Conservation (phyloP, 2,888 invertebrate species). For the Adelognathus sp. region DNA sequence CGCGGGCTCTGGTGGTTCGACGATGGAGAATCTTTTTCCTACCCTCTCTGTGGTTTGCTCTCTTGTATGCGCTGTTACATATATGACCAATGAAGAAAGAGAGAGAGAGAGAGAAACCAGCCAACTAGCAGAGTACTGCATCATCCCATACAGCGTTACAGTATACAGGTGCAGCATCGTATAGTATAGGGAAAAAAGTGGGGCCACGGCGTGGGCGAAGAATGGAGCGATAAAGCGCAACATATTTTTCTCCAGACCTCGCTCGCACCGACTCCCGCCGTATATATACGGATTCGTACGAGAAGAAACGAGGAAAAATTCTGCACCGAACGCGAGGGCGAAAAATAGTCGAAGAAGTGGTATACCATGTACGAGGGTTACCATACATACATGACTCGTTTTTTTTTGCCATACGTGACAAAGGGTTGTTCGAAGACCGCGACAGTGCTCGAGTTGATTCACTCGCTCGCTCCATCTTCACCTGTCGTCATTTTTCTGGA, state of each 20-base stretch:
- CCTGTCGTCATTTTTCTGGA: neutral
- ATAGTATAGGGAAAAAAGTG: conserved; percentile 2
- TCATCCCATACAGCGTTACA: conserved; percentile 24
- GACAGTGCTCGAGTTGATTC: neutral
- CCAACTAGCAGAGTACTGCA: conserved; percentile 46
- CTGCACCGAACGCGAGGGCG: neutral
- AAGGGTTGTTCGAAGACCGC: neutral
- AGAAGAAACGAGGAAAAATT: conserved; percentile 5
- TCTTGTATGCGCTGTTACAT: neutral
- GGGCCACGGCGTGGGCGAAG: conserved; percentile 41
- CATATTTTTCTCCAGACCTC: conserved; percentile 48
- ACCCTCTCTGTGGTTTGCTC: neutral
- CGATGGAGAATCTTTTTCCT: conserved; percentile 41
- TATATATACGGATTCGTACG: neutral
- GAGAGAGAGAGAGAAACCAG: neutral
- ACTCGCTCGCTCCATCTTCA: neutral
- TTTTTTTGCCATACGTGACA: conserved; percentile 2
- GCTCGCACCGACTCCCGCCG: neutral
- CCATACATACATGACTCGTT: neutral
- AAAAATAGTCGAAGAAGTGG: neutral
- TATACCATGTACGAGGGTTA: neutral
- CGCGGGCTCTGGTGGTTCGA: neutral
- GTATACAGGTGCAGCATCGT: neutral
- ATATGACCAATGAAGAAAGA: no score
- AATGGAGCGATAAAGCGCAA: conserved; percentile 57